Conservation (phyloP, 2,113 vertebrate genomes). For the Brachypteracias leptosomus region DNA sequence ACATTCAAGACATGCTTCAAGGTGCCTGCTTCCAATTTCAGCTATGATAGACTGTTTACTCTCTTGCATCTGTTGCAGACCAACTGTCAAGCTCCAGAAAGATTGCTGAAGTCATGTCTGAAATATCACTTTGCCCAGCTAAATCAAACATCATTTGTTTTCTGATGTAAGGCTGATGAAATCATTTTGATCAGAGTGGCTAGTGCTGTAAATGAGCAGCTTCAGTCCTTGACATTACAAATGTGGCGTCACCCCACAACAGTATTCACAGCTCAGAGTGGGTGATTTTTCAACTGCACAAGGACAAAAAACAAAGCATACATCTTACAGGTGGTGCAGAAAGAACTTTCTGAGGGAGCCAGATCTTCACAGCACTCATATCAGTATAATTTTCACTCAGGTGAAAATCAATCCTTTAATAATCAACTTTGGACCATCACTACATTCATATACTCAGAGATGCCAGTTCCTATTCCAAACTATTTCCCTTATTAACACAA, state of each 20-base stretch:
- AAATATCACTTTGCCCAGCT: not conserved
- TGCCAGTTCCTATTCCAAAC: not conserved
- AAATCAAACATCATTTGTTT: slow-evolving; percentile 6
- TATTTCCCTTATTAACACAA: not conserved
- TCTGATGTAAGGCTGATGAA: not conserved
- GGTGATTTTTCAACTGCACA: not conserved
- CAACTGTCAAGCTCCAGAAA: not conserved
- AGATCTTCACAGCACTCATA: not conserved
- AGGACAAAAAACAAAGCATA: not conserved
- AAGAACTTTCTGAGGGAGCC: not conserved
- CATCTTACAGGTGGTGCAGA: not conserved
- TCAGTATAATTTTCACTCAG: not conserved
- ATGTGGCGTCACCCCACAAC: not conserved
- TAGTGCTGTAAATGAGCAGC: not conserved
- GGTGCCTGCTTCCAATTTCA: slow-evolving; percentile 31
- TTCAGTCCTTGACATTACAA: not conserved
- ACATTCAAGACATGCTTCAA: not conserved
- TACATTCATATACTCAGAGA: not conserved
- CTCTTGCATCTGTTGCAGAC: not conserved
- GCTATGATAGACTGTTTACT: not conserved
- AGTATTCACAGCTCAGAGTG: not conserved
- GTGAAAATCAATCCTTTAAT: not conserved
- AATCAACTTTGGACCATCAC: not conserved
- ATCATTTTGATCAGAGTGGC: not conserved
- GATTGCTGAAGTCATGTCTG: not conserved